A percentile compares a stretch with the other conserved stretches of the same genome.
Evolutionary conservation across 2,888 invertebrate species (phyloP).

Genomic region (Drosophila nigricruria): DNA sequence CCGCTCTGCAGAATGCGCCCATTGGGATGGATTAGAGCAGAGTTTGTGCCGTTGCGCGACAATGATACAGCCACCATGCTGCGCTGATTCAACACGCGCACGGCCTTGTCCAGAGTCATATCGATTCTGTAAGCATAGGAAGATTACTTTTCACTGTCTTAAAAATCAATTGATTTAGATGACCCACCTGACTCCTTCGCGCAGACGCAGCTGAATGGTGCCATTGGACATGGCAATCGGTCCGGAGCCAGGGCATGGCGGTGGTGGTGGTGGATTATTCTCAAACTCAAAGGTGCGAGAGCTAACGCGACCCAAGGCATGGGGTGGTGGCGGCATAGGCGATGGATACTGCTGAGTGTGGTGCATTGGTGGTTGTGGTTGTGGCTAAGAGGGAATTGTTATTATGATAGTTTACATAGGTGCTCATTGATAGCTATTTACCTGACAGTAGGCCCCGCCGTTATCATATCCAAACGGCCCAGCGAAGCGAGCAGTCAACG

Average conservation of each 20-base stretch:
- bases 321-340: slow-evolving; percentile 83
- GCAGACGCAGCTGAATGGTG: slow-evolving; percentile 91
- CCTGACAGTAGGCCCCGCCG: slow-evolving; percentile 75
- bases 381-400: slow-evolving; percentile 30
- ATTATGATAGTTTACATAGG: too few species aligned
- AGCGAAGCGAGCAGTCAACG: slow-evolving; percentile 72
- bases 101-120: slow-evolving; percentile 90
- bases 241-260: slow-evolving; percentile 81
- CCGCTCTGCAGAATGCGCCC: slow-evolving; percentile 94
- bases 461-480: slow-evolving; percentile 77
- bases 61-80: slow-evolving; percentile 92
- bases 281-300: slow-evolving; percentile 81
- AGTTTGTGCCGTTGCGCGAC: slow-evolving; percentile 91
- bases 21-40: slow-evolving; percentile 94
- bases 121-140: slow-evolving; percentile 88
- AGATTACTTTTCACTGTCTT: not conserved
- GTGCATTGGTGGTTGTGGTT: slow-evolving; percentile 55
- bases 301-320: slow-evolving; percentile 78
- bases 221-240: slow-evolving; percentile 90
- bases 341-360: slow-evolving; percentile 76
- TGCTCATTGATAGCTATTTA: slow-evolving; percentile 16
- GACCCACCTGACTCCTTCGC: slow-evolving; percentile 90
- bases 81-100: slow-evolving; percentile 88
- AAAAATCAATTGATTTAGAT: not conserved
- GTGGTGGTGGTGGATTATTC: slow-evolving; percentile 75